Conservation (phyloP, 2,113 vertebrate species). For the Melozone crissalis region DNA sequence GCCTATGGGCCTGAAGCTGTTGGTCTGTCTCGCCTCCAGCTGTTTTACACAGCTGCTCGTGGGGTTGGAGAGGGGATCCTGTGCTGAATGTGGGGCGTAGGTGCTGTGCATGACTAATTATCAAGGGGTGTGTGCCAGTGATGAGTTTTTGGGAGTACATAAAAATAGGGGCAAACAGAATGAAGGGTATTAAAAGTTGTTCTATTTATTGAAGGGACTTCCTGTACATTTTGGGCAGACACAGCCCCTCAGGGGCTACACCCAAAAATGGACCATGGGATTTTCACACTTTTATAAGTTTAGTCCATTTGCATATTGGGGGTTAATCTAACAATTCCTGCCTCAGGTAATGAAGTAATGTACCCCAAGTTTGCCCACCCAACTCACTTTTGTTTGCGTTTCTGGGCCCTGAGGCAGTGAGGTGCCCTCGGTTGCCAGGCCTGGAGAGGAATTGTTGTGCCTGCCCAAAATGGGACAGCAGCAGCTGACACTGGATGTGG, state of each 20-base stretch:
- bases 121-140: background rate
- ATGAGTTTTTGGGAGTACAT: background rate
- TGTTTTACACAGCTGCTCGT: background rate
- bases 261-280: fast-evolving
- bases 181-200: fast-evolving
- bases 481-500: fast-evolving
- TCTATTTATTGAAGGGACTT: background rate
- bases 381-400: background rate
- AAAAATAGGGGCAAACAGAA: background rate
- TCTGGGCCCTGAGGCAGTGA: background rate
- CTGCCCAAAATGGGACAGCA: background rate
- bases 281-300: background rate
- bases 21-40: background rate
- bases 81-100: background rate
- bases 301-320: background rate
- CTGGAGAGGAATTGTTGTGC: background rate
- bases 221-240: background rate
- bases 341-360: background rate
- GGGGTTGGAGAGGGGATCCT: background rate
- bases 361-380: background rate
- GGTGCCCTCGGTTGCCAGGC: background rate
- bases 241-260: background rate
- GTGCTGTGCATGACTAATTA: background rate
- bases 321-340: background rate
- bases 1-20: background rate